Evolutionary conservation across 2,113 vertebrate genomes (phyloP).

Genomic region (Dicrurus megarhynchus): DNA sequence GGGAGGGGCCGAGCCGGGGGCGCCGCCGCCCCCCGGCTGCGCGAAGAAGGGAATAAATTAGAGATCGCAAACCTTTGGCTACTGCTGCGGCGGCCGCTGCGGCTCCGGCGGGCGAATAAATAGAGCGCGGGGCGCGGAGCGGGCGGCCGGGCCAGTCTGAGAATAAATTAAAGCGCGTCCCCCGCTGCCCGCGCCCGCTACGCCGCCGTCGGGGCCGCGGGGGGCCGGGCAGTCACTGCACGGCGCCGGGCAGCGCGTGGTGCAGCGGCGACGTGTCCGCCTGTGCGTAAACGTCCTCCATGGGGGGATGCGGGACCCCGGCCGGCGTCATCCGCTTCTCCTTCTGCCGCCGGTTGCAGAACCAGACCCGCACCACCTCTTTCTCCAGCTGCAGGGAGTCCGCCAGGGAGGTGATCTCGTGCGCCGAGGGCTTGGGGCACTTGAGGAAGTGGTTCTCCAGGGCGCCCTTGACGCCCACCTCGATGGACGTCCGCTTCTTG

Average conservation of each 20-base stretch:
- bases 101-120: slow-evolving; percentile 70
- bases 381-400: slow-evolving; percentile 97
- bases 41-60: slow-evolving; percentile 68
- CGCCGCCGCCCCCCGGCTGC: not conserved
- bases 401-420: slow-evolving; percentile 95
- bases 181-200: slow-evolving; percentile 2
- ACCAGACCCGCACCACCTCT: slow-evolving; percentile 99
- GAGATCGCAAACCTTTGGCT: slow-evolving; percentile 79
- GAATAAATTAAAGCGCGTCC: slow-evolving; percentile 30
- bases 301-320: slow-evolving; percentile 90
- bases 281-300: slow-evolving; percentile 97
- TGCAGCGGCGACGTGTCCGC: slow-evolving; percentile 93
- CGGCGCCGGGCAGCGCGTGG: slow-evolving; percentile 92
- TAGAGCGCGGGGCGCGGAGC: slow-evolving; percentile 56
- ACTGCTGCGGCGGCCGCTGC: slow-evolving; percentile 71
- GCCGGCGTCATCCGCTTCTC: slow-evolving; percentile 98
- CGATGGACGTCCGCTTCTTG: slow-evolving; percentile 99
- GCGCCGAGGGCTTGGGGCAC: slow-evolving; percentile 97
- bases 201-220: slow-evolving; percentile 17
- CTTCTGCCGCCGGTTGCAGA: slow-evolving; percentile 99
- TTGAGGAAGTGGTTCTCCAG: slow-evolving; percentile 98
- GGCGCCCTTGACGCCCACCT: slow-evolving; percentile 97
- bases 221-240: slow-evolving; percentile 84
- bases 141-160: slow-evolving; percentile 33
- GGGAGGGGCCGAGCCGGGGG: not conserved